Evolutionary conservation across 1,140 invertebrate genomes (phyloP).

Genomic region (Micrasema minimum): DNA sequence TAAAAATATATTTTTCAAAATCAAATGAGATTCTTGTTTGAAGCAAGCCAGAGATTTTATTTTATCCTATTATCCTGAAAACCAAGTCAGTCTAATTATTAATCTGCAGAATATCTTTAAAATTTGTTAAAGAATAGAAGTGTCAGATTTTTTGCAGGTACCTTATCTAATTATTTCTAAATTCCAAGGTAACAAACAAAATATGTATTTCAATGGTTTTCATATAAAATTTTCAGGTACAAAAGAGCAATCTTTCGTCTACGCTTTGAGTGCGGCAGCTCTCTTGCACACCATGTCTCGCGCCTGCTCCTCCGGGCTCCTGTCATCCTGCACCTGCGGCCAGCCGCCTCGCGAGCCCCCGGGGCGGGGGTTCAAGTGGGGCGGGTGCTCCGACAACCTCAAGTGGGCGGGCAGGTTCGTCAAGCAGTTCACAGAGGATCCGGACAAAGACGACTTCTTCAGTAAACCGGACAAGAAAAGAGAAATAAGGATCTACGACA

Average conservation of each 20-base stretch:
- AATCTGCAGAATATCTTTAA: no score
- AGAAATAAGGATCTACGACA: conserved; percentile 36
- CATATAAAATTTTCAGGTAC: conserved; percentile 57
- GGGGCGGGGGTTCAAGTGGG: conserved; percentile 76
- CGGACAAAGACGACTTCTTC: conserved; percentile 13
- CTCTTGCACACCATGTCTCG: conserved; percentile 79
- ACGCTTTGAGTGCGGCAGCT: conserved; percentile 81
- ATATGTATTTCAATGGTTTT: no score
- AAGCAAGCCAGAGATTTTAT: no score
- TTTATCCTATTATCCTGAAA: no score
- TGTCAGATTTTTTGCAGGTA: no score
- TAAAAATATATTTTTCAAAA: no score
- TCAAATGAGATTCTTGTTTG: no score
- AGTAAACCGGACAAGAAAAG: conserved; percentile 4
- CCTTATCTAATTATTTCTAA: no score
- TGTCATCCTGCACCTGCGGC: conserved; percentile 76
- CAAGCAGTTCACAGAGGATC: conserved; percentile 44
- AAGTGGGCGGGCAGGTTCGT: conserved; percentile 69
- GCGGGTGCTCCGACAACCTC: conserved; percentile 92
- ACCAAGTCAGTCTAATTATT: no score
- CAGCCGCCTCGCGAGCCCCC: conserved; percentile 64
- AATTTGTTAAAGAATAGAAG: no score
- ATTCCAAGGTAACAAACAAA: no score
- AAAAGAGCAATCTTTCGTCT: conserved; percentile 85
- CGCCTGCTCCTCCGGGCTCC: conserved; percentile 77